A percentile compares a stretch with the other conserved stretches of the same genome.
These are phyloP conservation scores for Falco concolor DNA, from an alignment of 2,797 vertebrate genomes.

Conservation along the genomic window DNA sequence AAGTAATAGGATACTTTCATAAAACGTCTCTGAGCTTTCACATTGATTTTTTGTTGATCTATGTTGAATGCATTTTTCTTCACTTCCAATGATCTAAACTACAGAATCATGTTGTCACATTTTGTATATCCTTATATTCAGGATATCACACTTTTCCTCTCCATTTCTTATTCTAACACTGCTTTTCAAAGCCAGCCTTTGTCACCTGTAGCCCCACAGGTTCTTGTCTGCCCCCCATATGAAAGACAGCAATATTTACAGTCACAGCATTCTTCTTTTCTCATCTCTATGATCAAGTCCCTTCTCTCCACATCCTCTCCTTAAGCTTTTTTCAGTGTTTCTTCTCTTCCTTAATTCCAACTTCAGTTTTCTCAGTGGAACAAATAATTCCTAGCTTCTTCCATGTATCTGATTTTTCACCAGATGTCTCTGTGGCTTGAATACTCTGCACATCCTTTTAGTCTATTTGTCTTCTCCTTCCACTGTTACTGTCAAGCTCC, in stretches of 20 bases:
- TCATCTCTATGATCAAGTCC: accelerated
- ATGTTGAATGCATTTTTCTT: neutral
- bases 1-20: neutral
- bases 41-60: neutral
- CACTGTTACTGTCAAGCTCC: neutral
- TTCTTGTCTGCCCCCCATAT: neutral
- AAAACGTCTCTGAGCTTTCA: neutral
- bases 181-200: neutral
- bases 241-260: neutral
- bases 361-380: neutral
- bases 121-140: neutral
- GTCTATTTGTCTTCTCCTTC: neutral
- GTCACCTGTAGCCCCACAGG: neutral
- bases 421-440: neutral
- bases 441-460: neutral
- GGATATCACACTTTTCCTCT: neutral
- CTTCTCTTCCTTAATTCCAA: neutral
- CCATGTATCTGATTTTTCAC: neutral
- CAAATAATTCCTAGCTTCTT: neutral
- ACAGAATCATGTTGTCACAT: neutral
- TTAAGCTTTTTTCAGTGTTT: neutral
- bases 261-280: neutral
- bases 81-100: neutral
- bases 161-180: neutral
- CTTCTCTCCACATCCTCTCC: neutral